These are phyloP conservation scores for Limnodromus scolopaceus DNA, from an alignment of 2,797 vertebrate genomes.

Conservation along the genomic window DNA sequence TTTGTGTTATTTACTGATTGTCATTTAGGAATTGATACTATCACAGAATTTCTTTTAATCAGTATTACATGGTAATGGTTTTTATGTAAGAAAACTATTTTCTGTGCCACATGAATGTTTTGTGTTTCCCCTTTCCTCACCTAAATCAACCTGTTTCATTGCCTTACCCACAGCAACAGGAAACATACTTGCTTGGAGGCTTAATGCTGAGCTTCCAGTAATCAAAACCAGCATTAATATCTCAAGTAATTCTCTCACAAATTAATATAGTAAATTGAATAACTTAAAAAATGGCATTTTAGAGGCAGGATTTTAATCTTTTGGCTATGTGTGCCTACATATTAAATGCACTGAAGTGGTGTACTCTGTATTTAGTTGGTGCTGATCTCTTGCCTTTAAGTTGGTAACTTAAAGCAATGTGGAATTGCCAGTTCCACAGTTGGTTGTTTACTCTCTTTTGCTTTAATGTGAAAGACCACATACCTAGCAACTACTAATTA, in stretches of 20 bases:
- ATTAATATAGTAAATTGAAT: not conserved
- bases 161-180: constrained; percentile 44
- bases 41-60: constrained; percentile 30
- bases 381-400: not conserved
- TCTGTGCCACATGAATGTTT: constrained; percentile 32
- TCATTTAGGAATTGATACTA: constrained; percentile 48
- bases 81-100: constrained; percentile 46
- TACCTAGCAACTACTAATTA: not conserved
- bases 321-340: not conserved
- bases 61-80: not conserved
- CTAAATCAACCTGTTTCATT: not conserved
- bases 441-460: not conserved
- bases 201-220: constrained; percentile 50
- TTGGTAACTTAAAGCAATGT: not conserved
- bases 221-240: constrained; percentile 31
- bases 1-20: constrained; percentile 59
- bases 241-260: constrained; percentile 1
- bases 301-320: constrained; percentile 17
- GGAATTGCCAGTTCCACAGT: not conserved
- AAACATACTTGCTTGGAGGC: constrained; percentile 1
- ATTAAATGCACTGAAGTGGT: not conserved
- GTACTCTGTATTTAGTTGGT: not conserved
- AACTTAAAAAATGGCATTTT: not conserved
- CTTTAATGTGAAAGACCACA: not conserved
- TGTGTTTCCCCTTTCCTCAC: constrained; percentile 48